Conservation (phyloP, 1,140 invertebrate species). For the Chrysopa pallens region DNA sequence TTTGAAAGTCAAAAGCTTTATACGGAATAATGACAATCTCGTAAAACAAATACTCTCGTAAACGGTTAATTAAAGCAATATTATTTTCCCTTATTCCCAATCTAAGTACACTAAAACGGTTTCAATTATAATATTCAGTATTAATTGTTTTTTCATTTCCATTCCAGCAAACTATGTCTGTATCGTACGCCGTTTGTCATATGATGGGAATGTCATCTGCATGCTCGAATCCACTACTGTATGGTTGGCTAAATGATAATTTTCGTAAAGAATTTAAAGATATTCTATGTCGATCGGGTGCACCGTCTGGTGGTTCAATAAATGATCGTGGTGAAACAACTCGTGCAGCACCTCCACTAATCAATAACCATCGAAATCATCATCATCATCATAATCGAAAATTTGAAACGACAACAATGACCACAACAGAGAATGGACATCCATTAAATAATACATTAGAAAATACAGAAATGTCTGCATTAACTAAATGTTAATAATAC, state of each 20-base stretch:
- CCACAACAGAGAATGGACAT: constrained; percentile 5
- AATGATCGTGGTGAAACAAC: constrained; percentile 2
- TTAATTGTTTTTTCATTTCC: not conserved
- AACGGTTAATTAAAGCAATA: no score
- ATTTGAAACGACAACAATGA: constrained; percentile 31
- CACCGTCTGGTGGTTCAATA: constrained; percentile 18
- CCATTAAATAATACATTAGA: constrained; percentile 3
- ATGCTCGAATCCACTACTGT: constrained; percentile 79
- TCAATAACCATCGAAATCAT: no score
- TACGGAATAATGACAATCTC: no score
- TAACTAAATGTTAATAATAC: constrained; percentile 5
- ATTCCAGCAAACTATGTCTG: constrained; percentile 31
- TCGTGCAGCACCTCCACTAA: not conserved
- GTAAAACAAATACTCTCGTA: no score
- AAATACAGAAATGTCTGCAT: constrained; percentile 7
- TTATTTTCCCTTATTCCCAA: no score
- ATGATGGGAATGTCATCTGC: constrained; percentile 69
- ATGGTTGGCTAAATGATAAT: constrained; percentile 98
- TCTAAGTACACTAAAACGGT: no score
- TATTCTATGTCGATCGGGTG: constrained; percentile 50
- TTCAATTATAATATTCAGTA: no score
- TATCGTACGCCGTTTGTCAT: constrained; percentile 64
- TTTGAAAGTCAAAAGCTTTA: no score
- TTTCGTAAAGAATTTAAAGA: constrained; percentile 93
- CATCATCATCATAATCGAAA: constrained; percentile 13